Evolutionary conservation across 1,140 invertebrate species (phyloP).

Genomic region (Meloidogyne hapla): DNA sequence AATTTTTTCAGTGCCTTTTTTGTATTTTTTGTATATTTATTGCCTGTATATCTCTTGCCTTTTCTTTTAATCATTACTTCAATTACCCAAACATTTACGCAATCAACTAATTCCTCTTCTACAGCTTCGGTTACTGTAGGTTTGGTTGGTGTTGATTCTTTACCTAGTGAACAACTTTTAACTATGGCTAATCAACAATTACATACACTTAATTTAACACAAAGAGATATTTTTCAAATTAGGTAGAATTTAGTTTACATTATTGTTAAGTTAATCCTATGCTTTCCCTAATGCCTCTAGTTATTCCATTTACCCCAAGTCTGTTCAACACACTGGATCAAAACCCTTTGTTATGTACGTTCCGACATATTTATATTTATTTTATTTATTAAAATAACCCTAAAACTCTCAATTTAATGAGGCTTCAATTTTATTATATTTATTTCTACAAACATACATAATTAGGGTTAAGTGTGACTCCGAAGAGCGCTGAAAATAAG

Average conservation of each 20-base stretch:
- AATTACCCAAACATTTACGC: background rate
- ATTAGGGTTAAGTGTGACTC: too few relatives aligned
- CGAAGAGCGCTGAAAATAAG: too few relatives aligned
- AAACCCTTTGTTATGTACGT: too few relatives aligned
- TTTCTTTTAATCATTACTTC: background rate
- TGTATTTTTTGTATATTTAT: background rate
- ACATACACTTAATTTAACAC: slow-evolving; percentile 23
- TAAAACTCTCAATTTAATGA: too few relatives aligned
- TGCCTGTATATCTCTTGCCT: background rate
- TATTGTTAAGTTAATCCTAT: too few relatives aligned
- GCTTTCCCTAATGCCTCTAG: too few relatives aligned
- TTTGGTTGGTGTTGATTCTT: background rate
- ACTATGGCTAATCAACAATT: slow-evolving; percentile 26
- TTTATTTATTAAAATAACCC: too few relatives aligned
- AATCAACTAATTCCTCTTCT: background rate
- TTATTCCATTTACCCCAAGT: too few relatives aligned
- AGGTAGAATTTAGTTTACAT: slow-evolving; percentile 16
- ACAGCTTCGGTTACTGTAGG: slow-evolving; percentile 7
- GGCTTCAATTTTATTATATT: too few relatives aligned
- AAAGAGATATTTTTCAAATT: slow-evolving; percentile 16
- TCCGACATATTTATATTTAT: too few relatives aligned
- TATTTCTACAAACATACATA: too few relatives aligned
- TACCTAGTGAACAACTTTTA: slow-evolving; percentile 15
- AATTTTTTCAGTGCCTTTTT: background rate
- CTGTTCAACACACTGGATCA: too few relatives aligned